Evolutionary conservation across 2,797 vertebrate species (phyloP).

Genomic region (Acrossocheilus fasciatus): DNA sequence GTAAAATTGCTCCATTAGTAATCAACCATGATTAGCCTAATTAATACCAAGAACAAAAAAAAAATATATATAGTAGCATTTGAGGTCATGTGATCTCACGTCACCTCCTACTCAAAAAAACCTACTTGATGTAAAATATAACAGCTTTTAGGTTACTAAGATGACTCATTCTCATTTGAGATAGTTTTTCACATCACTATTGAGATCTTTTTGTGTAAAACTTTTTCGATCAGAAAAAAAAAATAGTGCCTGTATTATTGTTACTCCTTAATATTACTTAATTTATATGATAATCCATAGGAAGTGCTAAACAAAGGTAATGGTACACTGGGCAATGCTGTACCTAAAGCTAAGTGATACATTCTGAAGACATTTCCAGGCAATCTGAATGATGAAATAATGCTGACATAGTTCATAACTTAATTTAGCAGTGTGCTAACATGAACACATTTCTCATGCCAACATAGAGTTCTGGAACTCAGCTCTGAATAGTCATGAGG

Average conservation of each 20-base stretch:
- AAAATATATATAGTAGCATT: not conserved
- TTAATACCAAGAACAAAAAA: not conserved
- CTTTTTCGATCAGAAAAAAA: not conserved
- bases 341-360: not conserved
- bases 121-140: not conserved
- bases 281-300: too few relatives aligned
- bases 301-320: not conserved
- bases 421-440: slow-evolving; percentile 7
- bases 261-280: not conserved
- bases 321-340: not conserved
- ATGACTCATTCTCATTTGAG: not conserved
- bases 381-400: not conserved
- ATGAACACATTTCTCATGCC: slow-evolving; percentile 21
- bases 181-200: not conserved
- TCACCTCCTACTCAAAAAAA: not conserved
- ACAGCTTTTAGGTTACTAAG: not conserved
- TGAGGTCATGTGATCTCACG: not conserved
- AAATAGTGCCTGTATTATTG: not conserved
- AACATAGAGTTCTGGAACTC: slow-evolving; percentile 91
- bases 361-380: not conserved
- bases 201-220: not conserved
- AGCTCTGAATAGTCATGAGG: slow-evolving; percentile 74
- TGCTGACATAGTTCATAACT: not conserved
- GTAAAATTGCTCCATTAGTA: not conserved
- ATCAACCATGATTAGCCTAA: not conserved